Evolutionary conservation across 2,888 invertebrate genomes (phyloP).

Genomic region (Mesochorus sp.): DNA sequence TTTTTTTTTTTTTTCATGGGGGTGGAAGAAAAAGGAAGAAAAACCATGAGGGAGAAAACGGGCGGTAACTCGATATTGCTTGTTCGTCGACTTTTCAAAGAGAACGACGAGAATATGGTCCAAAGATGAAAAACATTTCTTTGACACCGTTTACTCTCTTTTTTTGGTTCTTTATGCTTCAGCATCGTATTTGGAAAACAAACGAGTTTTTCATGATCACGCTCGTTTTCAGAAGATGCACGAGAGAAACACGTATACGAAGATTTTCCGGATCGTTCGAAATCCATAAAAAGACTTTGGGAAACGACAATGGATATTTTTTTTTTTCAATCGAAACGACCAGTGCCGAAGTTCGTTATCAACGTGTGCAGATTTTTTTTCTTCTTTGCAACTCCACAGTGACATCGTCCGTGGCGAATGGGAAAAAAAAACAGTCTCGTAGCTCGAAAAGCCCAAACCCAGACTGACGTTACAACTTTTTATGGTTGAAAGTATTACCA

Average conservation of each 20-base stretch:
- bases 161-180: neutral
- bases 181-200: slow-evolving; percentile 1
- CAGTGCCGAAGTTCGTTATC: too few species aligned
- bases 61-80: slow-evolving; percentile 34
- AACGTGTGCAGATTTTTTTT: neutral
- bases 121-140: slow-evolving; percentile 14
- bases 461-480: slow-evolving; percentile 1
- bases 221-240: neutral
- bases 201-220: slow-evolving; percentile 29
- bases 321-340: neutral
- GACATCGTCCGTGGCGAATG: neutral
- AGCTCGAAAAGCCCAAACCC: neutral
- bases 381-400: neutral
- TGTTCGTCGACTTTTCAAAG: slow-evolving; percentile 32
- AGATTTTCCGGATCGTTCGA: neutral
- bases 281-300: neutral
- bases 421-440: neutral
- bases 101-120: neutral
- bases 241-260: neutral
- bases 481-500: neutral
- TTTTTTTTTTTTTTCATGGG: neutral
- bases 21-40: neutral
- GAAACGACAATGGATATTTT: neutral
- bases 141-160: neutral
- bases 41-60: neutral